These are phyloP conservation scores for Cliona cf. orientalis DNA, from an alignment of 37 sponge, comb jelly and placozoan genomes.

Conservation along the genomic window DNA sequence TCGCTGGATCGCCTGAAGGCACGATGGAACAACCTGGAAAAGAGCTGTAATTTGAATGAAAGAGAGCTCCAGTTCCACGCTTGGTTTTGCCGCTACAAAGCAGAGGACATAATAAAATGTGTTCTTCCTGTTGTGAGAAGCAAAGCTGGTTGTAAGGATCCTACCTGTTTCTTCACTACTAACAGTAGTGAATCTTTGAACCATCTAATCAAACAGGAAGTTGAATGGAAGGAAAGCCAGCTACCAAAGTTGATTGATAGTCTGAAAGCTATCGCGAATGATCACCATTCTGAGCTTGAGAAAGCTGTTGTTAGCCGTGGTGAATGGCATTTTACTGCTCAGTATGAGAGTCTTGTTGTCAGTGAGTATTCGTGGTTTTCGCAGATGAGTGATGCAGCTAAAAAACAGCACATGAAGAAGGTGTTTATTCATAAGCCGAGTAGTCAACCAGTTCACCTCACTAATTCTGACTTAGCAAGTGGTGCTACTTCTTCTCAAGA, in stretches of 20 bases:
- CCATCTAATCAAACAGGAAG: slow-evolving; percentile 40
- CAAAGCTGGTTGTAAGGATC: not conserved
- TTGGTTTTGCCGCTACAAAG: slow-evolving; percentile 36
- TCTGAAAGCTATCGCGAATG: slow-evolving; percentile 2
- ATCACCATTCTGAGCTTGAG: not conserved
- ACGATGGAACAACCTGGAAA: slow-evolving; percentile 35
- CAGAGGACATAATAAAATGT: not conserved
- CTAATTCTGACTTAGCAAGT: too few species aligned
- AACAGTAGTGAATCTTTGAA: slow-evolving; percentile 40
- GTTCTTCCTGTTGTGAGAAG: not conserved
- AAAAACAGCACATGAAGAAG: not conserved
- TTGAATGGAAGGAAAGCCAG: slow-evolving; percentile 42
- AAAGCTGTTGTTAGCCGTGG: slow-evolving; percentile 33
- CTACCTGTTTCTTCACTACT: slow-evolving; percentile 13
- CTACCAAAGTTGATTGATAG: slow-evolving; percentile 9
- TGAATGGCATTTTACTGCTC: slow-evolving; percentile 26
- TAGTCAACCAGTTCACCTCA: too few species aligned
- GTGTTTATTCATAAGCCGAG: not conserved
- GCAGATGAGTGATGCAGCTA: not conserved
- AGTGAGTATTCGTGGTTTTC: slow-evolving; percentile 3
- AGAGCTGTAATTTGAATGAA: not conserved
- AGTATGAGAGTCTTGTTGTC: not conserved
- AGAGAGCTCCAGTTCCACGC: slow-evolving; percentile 9
- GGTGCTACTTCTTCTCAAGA: not conserved
- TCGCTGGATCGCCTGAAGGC: not conserved